Base-by-base conservation (phyloP, 2,113 vertebrate genomes). In the Atractosteus spatula region DNA sequence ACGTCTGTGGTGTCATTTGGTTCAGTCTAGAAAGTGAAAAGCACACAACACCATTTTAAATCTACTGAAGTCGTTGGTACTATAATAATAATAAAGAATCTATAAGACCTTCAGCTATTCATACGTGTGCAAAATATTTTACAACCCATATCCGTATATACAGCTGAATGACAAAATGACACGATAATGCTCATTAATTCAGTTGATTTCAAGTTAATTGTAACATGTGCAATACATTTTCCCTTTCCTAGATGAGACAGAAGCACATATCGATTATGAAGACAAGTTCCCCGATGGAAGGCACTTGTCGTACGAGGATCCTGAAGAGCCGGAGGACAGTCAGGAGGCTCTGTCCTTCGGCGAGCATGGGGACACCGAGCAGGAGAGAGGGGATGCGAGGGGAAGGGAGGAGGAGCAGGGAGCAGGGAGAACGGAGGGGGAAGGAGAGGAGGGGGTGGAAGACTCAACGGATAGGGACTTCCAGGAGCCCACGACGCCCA, bases 231-330 rank as follows among this genome's bases (percentile, higher is more conserved):
- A 29, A 29, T 29, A 29, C 29, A 29, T 56, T 51, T 8, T 66
- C 0, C 66, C 14, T 59, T 47, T 71, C 55, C 51, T 86, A 98
- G 96, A 93, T 87, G 89, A 92, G 71, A 81, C 91, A 0, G 92
- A 95, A 75, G 78, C 86, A 16, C 94, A 94, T 8, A 80, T 96
- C 56, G 96, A 99, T 85, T 98, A 97, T n/a, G 96, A 98, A 79
- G 96, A 97, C 72, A 93, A 93, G 77, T 95, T 97, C 65, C 87
- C 94, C 0, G 93, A 95, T 57, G 92, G 91, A 73, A 83, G 86
- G 69, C 89, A 90, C 0, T 81, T 91, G 73, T 79, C 91, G 65
- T 89, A 84, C 0, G 66, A 74, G 44, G 84, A 88, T 3, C 72
- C n/a, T 14, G 83, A 86, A 65, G 87, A 73, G 42, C 79, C 81